Conservation (phyloP, 2,888 invertebrate genomes). For the Chrysina gloriosa region DNA sequence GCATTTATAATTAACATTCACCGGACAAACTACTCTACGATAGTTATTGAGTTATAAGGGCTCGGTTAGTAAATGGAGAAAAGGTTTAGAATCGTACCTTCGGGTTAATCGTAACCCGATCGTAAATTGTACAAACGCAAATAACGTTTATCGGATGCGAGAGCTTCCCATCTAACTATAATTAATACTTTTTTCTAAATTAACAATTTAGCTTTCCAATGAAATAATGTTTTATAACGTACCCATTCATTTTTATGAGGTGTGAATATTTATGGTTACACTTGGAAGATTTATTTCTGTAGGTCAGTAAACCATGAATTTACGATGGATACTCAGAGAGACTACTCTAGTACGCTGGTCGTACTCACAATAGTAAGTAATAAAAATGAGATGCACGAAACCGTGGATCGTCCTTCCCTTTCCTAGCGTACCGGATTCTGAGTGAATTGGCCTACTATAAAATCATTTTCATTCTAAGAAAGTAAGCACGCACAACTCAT, state of each 20-base stretch:
- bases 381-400: constrained; percentile 46
- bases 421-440: constrained; percentile 47
- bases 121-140: too few relatives aligned
- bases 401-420: constrained; percentile 45
- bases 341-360: too few relatives aligned
- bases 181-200: too few relatives aligned
- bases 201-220: too few relatives aligned
- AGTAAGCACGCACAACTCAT: constrained; percentile 54
- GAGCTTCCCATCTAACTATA: too few relatives aligned
- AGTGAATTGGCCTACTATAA: constrained; percentile 50
- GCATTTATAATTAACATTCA: background rate
- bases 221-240: too few relatives aligned
- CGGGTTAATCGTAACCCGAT: background rate
- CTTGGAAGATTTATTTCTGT: constrained; percentile 34
- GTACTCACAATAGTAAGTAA: constrained; percentile 17
- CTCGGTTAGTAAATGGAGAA: background rate
- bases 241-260: too few relatives aligned
- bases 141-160: too few relatives aligned
- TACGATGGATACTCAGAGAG: constrained; percentile 12
- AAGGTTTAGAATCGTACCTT: background rate
- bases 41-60: constrained; percentile 1
- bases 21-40: background rate
- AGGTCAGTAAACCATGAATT: constrained; percentile 46
- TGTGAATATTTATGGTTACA: too few relatives aligned
- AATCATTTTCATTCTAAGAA: constrained; percentile 51